Conservation (phyloP, 53 echinoderm and acorn worm genomes). For the Paracentrotus lividus region DNA sequence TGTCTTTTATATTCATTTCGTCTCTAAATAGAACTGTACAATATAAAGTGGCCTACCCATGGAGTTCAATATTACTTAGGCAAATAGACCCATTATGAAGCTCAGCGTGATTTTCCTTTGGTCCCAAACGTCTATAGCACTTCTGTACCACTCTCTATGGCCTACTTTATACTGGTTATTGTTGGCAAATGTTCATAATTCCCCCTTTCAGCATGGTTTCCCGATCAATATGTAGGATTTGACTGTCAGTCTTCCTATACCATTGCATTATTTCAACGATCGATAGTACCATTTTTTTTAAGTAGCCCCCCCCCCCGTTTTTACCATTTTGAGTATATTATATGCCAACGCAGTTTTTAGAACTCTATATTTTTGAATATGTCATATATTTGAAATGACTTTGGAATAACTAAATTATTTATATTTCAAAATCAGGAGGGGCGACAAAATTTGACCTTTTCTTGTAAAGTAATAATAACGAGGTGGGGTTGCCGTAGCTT, state of each 20-base stretch:
- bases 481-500: too few species aligned
- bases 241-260: background rate
- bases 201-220: background rate
- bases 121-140: background rate
- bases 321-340: too few species aligned
- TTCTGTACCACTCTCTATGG: background rate
- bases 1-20: background rate
- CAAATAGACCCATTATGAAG: constrained; percentile 40
- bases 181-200: background rate
- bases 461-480: too few species aligned
- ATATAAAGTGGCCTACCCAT: constrained; percentile 39
- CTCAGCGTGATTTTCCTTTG: background rate
- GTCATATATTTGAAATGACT: too few species aligned
- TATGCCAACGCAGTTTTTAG: too few species aligned
- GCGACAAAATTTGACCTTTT: too few species aligned
- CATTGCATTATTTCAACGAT: background rate
- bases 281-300: too few species aligned
- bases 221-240: background rate
- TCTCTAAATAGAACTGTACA: constrained; percentile 16
- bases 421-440: too few species aligned
- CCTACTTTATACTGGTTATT: background rate
- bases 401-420: too few species aligned
- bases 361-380: too few species aligned
- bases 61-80: constrained; percentile 37
- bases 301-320: too few species aligned